These are phyloP conservation scores for Planococcus citri DNA, from an alignment of 1,140 invertebrate genomes.

Conservation along the genomic window DNA sequence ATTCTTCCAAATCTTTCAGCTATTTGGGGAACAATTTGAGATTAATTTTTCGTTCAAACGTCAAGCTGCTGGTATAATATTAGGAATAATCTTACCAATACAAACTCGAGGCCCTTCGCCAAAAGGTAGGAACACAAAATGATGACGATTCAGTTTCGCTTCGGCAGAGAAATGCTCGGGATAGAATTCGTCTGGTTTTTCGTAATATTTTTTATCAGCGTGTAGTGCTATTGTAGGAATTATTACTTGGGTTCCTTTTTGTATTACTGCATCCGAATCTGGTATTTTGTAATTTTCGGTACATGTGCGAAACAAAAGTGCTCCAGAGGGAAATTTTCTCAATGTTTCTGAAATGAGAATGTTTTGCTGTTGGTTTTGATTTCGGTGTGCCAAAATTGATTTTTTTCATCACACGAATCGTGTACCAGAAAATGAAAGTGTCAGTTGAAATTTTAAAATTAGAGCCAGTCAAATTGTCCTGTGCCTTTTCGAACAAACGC, in stretches of 20 bases:
- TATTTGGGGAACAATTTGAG: neutral
- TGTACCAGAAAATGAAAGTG: too few species aligned
- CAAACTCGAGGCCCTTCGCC: slow-evolving; percentile 40
- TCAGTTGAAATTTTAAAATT: too few species aligned
- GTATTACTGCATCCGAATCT: slow-evolving; percentile 42
- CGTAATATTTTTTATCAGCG: slow-evolving; percentile 39
- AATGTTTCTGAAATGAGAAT: slow-evolving; percentile 1
- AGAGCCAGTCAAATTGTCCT: too few species aligned
- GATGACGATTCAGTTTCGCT: slow-evolving; percentile 32
- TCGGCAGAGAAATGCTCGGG: slow-evolving; percentile 38
- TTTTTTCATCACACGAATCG: too few species aligned
- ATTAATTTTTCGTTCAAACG: too few species aligned
- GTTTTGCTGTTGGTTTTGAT: too few species aligned
- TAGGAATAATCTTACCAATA: slow-evolving; percentile 32
- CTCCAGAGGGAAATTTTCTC: slow-evolving; percentile 32
- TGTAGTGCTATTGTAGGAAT: slow-evolving; percentile 50
- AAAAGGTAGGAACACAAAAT: slow-evolving; percentile 37
- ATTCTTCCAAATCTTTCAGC: neutral
- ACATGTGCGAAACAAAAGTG: slow-evolving; percentile 34
- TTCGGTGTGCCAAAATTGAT: too few species aligned
- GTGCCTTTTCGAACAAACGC: too few species aligned
- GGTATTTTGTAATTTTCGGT: slow-evolving; percentile 39
- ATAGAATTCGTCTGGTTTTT: slow-evolving; percentile 42
- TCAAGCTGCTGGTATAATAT: too few species aligned
- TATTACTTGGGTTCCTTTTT: slow-evolving; percentile 45